Evolutionary conservation across 2,888 invertebrate species (phyloP), one percentile per base, ranked within the genome.

Genomic region (Eueremaeus valkanovi): DNA sequence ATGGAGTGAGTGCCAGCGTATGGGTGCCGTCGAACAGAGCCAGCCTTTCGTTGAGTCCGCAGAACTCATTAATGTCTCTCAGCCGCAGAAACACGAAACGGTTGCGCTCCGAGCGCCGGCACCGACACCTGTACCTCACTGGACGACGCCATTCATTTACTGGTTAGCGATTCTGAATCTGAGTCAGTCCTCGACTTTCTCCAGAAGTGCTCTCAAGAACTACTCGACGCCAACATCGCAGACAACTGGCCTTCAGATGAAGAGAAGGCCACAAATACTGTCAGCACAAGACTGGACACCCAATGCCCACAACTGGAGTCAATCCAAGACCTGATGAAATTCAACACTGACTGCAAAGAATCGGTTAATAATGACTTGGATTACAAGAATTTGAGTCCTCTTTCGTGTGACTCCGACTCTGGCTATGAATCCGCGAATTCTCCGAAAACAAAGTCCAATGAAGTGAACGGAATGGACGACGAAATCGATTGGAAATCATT

Each of bases 71-170:
- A 82, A 83, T 83, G 84, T 86, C 89, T 94, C 95, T 95, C 93
- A 87, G 91, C 96, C 88, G 97, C 90, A 93, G 95, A 94, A 92
- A 89, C 90, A 89, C 88, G 89, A 27, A 29, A 11, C 55, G 49
- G 3, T 45, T 42, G 18, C 42, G 11, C 3, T n/a, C 42, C 16
- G 5, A 13, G 1, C 31, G 33, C n/a, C 9, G 6, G 18, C 16
- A 3, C 9, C 8, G 31, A 16, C 5, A 16, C 9, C 31, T 72
- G 40, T 49, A 18, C 21, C 5, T 49, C 72, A 31, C 45, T 72
- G 33, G 72, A 72, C 8, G 45, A 72, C 42, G 72, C 72, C 72
- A 51, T 72, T 72, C 72, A 45, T 72, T 2, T 72, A 8, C 27
- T 72, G 42, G 72, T 72, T 72, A 49, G 33, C 45, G 72, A 49